Evolutionary conservation across 2,113 vertebrate species (phyloP).

Genomic region (Phainopepla nitens): DNA sequence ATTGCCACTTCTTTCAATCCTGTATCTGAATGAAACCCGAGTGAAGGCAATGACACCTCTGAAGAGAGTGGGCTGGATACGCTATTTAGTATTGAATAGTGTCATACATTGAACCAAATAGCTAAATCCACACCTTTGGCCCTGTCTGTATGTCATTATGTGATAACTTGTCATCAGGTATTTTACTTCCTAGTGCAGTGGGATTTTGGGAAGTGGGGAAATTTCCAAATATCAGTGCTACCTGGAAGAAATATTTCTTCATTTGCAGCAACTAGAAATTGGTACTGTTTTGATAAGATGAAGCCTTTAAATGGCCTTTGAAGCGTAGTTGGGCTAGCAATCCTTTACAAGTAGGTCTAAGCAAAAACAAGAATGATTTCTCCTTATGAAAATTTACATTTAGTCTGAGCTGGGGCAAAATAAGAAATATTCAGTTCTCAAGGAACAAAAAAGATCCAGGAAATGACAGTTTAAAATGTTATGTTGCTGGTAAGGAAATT

Average conservation of each 20-base stretch:
- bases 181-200: background rate
- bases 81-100: background rate
- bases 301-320: background rate
- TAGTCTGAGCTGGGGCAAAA: background rate
- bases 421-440: background rate
- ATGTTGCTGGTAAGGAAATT: background rate
- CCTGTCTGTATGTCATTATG: background rate
- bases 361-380: background rate
- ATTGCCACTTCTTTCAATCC: background rate
- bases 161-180: background rate
- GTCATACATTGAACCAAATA: background rate
- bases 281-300: background rate
- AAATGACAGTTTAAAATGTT: background rate
- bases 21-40: background rate
- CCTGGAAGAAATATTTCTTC: background rate
- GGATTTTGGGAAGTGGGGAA: background rate
- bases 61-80: background rate
- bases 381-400: background rate
- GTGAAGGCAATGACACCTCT: background rate
- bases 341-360: background rate
- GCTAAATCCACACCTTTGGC: background rate
- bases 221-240: background rate
- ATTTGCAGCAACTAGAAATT: background rate
- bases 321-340: background rate
- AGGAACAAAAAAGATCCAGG: background rate